Percentiles rank a stretch among this genome's conserved stretches.
Evolutionary conservation across 2,113 vertebrate species (phyloP).

Genomic region (Sphaerodactylus townsendi): DNA sequence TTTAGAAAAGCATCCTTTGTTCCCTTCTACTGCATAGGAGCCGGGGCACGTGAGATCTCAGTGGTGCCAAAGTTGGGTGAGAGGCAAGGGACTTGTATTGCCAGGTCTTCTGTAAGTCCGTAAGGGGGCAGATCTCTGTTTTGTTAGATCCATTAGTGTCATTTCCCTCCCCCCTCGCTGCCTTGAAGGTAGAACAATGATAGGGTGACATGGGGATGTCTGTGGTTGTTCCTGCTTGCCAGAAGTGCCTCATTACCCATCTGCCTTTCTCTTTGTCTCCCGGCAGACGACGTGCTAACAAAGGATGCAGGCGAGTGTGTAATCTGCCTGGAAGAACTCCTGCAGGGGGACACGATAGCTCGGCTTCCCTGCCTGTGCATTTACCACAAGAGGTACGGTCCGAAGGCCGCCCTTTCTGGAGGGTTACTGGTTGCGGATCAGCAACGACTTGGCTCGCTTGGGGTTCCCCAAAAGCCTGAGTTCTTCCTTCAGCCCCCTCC

Average conservation of each 20-base stretch:
- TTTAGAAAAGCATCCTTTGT: no score
- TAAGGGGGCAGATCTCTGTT: no score
- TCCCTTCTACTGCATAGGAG: no score
- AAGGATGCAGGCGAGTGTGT: slow-evolving; percentile 97
- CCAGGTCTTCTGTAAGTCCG: background rate
- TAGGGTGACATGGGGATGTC: background rate
- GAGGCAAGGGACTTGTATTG: background rate
- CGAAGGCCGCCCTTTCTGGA: background rate
- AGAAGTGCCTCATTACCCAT: fast-evolving
- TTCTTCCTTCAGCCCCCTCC: background rate
- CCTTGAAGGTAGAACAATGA: background rate
- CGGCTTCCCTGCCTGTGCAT: slow-evolving; percentile 99
- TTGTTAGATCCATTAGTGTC: no score
- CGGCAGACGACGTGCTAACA: slow-evolving; percentile 93
- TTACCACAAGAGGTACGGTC: slow-evolving; percentile 95
- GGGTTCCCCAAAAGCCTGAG: background rate
- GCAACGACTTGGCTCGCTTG: background rate
- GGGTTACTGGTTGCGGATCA: background rate
- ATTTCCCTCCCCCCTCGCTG: no score
- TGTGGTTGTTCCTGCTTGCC: background rate
- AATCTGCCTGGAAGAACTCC: slow-evolving; percentile 98
- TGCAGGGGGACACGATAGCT: slow-evolving; percentile 98
- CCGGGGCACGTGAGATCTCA: background rate
- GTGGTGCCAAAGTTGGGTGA: background rate
- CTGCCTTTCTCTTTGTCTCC: background rate